Evolutionary conservation across 2,113 vertebrate genomes (phyloP).

Genomic region (Mus pahari): DNA sequence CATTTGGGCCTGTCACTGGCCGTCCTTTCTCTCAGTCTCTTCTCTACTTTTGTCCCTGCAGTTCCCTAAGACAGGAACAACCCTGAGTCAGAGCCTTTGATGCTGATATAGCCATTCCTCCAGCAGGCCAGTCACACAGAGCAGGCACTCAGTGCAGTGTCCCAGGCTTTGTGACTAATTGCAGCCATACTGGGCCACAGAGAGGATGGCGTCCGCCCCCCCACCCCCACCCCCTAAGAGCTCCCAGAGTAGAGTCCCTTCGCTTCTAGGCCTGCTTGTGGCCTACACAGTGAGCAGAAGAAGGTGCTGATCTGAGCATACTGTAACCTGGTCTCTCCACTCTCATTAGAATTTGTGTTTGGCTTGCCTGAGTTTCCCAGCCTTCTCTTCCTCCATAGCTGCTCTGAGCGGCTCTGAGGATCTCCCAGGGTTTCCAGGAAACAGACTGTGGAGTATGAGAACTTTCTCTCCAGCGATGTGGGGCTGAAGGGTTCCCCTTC

Average conservation of each 20-base stretch:
- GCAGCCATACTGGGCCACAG: accelerated
- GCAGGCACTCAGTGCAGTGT: too few relatives aligned
- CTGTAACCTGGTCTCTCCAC: accelerated
- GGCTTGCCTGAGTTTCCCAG: too few relatives aligned
- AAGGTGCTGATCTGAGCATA: not conserved
- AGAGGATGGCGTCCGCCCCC: accelerated
- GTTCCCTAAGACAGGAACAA: too few relatives aligned
- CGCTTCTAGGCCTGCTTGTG: not conserved
- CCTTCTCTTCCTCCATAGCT: not conserved
- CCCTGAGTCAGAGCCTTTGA: too few relatives aligned
- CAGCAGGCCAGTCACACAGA: too few relatives aligned
- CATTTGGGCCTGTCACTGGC: too few relatives aligned
- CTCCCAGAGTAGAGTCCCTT: not conserved
- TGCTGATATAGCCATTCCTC: too few relatives aligned
- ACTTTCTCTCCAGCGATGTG: not conserved
- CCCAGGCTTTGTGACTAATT: accelerated
- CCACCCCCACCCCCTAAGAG: not conserved
- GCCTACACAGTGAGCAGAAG: too few relatives aligned
- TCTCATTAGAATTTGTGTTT: not conserved
- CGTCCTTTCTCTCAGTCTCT: too few relatives aligned
- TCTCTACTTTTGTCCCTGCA: too few relatives aligned
- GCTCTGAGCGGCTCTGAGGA: not conserved
- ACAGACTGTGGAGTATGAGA: not conserved
- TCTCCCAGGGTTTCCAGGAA: not conserved
- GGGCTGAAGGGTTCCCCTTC: not conserved